phyloP scores from a whole-genome alignment of 2,113 vertebrate genomes.

The Triplophysa rosa region DNA sequence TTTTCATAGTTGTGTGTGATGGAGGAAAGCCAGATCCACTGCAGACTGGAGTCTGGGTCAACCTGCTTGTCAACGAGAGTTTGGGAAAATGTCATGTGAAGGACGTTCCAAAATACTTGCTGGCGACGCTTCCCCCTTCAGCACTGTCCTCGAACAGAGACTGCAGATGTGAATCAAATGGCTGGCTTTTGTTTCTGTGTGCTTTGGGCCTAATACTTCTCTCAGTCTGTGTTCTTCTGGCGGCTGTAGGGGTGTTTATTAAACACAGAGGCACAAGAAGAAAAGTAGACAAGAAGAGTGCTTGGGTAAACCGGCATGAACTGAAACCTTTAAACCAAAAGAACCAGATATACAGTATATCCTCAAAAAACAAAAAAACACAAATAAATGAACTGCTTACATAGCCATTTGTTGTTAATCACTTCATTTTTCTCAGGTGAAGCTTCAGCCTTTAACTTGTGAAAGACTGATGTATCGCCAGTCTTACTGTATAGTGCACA shows the following conservation, averaged over 20 bases:
- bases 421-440: too few relatives aligned
- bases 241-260: conserved; percentile 58
- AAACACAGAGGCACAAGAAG: conserved; percentile 54
- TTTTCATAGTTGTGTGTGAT: conserved; percentile 72
- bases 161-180: conserved; percentile 34
- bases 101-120: conserved; percentile 56
- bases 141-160: conserved; percentile 47
- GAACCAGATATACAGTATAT: too few relatives aligned
- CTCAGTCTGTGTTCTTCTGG: conserved; percentile 61
- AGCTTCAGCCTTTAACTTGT: too few relatives aligned
- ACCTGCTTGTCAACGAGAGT: conserved; percentile 73
- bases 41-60: conserved; percentile 73
- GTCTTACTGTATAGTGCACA: too few relatives aligned
- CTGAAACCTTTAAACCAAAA: conserved; percentile 24
- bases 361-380: too few relatives aligned
- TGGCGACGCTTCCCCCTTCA: conserved; percentile 8
- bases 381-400: too few relatives aligned
- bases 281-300: not conserved
- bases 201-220: conserved; percentile 63
- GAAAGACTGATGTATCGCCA: too few relatives aligned
- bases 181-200: conserved; percentile 55
- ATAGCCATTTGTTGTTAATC: too few relatives aligned
- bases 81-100: conserved; percentile 66
- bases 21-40: conserved; percentile 70
- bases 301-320: conserved; percentile 26